These are phyloP conservation scores for Agapornis canus DNA, from an alignment of 2,797 vertebrate genomes.

Conservation along the genomic window DNA sequence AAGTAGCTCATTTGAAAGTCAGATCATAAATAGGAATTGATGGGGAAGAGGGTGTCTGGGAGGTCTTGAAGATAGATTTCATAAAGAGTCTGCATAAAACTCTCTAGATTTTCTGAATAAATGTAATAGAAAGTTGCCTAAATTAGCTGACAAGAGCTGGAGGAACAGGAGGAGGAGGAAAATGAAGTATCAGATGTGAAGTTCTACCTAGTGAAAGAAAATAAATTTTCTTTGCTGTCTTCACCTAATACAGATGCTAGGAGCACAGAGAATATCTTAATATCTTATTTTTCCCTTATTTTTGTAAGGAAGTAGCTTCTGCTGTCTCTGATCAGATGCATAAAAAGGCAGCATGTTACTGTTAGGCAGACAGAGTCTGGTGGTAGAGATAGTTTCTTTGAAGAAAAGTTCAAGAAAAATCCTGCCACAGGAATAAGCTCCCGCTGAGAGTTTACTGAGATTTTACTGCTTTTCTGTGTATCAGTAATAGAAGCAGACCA, in stretches of 20 bases:
- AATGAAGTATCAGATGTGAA: background rate
- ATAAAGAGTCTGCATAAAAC: background rate
- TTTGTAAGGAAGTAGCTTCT: background rate
- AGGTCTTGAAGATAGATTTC: background rate
- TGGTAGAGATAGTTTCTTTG: background rate
- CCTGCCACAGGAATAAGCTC: background rate
- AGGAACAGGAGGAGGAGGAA: background rate
- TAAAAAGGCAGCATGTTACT: background rate
- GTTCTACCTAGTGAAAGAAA: background rate
- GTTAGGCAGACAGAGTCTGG: background rate
- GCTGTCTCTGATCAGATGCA: background rate
- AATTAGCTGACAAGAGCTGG: background rate
- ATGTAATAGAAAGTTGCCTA: background rate
- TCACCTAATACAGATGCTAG: background rate
- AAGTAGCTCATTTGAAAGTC: background rate
- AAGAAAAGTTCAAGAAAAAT: slow-evolving; percentile 33
- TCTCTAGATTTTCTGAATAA: background rate
- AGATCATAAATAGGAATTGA: background rate
- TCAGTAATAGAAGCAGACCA: background rate
- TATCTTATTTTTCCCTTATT: background rate
- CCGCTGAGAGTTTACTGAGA: background rate
- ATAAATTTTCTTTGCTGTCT: background rate
- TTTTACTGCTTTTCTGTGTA: background rate
- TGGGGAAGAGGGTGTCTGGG: background rate
- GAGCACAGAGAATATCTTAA: background rate